phyloP scores from a whole-genome alignment of 92 coral and sea anemone genomes.

The Porites divaricata region DNA sequence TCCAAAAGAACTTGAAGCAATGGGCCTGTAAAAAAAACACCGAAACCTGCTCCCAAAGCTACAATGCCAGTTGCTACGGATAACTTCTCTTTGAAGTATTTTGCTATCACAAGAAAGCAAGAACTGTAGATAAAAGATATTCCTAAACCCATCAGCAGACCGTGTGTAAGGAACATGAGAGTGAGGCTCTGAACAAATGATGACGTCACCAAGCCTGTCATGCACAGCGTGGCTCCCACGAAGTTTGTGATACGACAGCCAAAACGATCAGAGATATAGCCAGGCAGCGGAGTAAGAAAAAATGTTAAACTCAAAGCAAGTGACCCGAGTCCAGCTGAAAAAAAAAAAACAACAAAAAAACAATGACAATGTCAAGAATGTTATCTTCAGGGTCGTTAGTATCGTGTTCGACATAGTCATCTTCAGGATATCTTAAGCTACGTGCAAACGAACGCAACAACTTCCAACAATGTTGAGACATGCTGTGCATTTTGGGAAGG shows the following conservation, averaged over 20 bases:
- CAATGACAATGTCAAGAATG: no score
- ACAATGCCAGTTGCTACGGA: conserved; percentile 52
- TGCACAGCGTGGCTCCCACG: conserved; percentile 36
- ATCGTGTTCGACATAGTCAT: no score
- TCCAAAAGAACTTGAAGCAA: conserved; percentile 32
- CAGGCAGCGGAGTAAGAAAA: conserved; percentile 27
- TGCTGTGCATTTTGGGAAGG: no score
- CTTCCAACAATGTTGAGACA: no score
- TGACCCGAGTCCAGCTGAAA: conserved; percentile 27
- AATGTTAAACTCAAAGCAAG: conserved; percentile 9
- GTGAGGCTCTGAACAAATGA: conserved; percentile 39
- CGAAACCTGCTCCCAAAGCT: conserved; percentile 40
- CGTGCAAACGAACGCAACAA: no score
- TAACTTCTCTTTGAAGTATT: conserved; percentile 39
- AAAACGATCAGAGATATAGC: conserved; percentile 30
- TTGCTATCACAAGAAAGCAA: conserved; percentile 5
- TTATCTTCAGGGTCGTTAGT: no score
- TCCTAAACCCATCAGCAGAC: conserved; percentile 45
- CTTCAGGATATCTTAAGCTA: no score
- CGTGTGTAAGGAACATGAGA: conserved; percentile 43
- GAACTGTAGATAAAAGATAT: conserved; percentile 36
- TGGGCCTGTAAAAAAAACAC: conserved; percentile 44
- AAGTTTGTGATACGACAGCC: conserved; percentile 21
- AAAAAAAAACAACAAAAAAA: no score
- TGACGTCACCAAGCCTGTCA: conserved; percentile 24